Conservation (phyloP, 2,888 invertebrate genomes). For the Drosophila incognita region DNA sequence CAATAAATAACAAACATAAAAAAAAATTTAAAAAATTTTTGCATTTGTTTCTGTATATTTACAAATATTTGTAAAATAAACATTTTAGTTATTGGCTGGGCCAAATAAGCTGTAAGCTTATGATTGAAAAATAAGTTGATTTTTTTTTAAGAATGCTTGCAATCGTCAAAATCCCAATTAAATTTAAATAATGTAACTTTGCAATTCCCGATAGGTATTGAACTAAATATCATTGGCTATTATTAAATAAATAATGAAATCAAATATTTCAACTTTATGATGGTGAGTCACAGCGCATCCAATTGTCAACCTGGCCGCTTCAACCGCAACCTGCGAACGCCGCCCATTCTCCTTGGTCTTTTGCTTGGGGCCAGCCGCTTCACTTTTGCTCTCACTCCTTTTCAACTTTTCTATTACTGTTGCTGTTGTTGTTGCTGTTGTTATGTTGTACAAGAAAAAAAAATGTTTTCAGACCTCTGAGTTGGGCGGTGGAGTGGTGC, state of each 20-base stretch:
- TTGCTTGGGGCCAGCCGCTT: conserved; percentile 16
- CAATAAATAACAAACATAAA: no score
- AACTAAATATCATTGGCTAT: neutral
- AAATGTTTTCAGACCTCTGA: conserved; percentile 55
- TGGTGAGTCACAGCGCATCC: conserved; percentile 1
- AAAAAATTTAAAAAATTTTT: rapidly evolving
- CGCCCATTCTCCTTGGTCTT: conserved; percentile 15
- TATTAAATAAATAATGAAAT: neutral
- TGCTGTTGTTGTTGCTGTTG: conserved; percentile 28
- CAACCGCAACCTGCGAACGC: conserved; percentile 12
- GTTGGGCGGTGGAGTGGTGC: conserved; percentile 30
- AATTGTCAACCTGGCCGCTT: conserved; percentile 21
- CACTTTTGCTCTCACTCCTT: conserved; percentile 36
- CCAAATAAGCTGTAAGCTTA: neutral
- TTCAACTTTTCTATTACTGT: conserved; percentile 2
- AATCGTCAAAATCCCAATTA: neutral
- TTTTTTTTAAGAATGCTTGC: neutral
- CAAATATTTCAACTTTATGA: neutral
- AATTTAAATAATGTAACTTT: neutral
- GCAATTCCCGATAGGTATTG: neutral
- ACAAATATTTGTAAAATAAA: neutral
- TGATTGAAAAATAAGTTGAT: neutral
- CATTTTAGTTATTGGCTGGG: neutral
- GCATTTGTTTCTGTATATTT: neutral
- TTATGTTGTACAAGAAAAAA: conserved; percentile 37